Base-by-base conservation (phyloP, 2,113 vertebrate species). In the Emydura subglobosa region DNA sequence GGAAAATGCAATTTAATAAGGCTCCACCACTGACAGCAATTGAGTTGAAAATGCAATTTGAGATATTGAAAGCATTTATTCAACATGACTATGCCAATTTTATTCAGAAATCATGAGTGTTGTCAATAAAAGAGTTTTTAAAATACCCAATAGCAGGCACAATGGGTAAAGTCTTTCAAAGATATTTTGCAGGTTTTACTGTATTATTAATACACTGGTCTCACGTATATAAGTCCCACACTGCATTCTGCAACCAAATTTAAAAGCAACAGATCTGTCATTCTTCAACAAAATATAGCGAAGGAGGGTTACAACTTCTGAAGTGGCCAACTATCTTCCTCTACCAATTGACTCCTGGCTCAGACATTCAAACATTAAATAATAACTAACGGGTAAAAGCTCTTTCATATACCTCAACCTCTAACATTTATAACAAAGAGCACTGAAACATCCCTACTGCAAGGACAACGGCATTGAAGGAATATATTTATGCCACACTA, bases 241-340 rank as follows among this genome's bases (percentile, higher is more conserved):
- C 3, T 27, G n/a, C 51, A 82, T 19, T 76, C 42, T 50, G n/a
- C 10, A 47, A 47, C 1, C 42, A 34, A 7, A 29, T 0, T 19
- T 12, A 54, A 90, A 10, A 89, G 72, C 3, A 10, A 68, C 0
- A 76, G 57, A 59, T 29, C 3, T 2, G 29, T 6, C 34, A 50
- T 29, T 59, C 86, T 91, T n/a, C 34, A 68, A n/a, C 74, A 85
- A 34, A 92, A 88, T 6, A 89, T 76, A 94, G 82, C n/a, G n/a
- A 39, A 54, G 27, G 50, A 79, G 88, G 83, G 61, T 68, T n/a
- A n/a, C 27, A 83, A 29, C 12, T 82, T 19, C 8, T 44, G 51
- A 79, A 86, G 0, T 44, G 89, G 34, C 11, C 55, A 80, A 82
- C 2, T 14, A 8, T 47, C 29, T 93, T 83, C 49, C 53, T 89